Evolutionary conservation across 2,888 invertebrate species (phyloP).

Genomic region (Pandemis cinnamomeana): DNA sequence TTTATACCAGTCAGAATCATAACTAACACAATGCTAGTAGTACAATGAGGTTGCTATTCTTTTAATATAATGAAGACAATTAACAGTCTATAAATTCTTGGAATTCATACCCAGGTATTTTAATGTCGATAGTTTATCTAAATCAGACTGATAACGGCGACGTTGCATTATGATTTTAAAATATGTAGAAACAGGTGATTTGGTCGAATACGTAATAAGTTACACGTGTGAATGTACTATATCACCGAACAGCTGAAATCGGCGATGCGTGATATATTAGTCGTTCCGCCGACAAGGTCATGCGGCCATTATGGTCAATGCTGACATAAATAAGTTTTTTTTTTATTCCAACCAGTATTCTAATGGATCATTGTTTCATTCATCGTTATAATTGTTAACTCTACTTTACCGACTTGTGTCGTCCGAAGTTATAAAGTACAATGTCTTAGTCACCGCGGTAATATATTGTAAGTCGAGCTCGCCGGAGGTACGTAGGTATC

Average conservation of each 20-base stretch:
- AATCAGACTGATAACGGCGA: background rate
- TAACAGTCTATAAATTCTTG: background rate
- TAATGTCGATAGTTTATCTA: background rate
- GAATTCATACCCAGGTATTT: background rate
- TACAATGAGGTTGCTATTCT: background rate
- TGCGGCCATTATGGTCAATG: slow-evolving; percentile 54
- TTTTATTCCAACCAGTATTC: slow-evolving; percentile 41
- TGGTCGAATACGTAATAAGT: slow-evolving; percentile 12
- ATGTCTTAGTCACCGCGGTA: slow-evolving; percentile 25
- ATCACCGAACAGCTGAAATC: slow-evolving; percentile 61
- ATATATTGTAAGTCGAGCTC: background rate
- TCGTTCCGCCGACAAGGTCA: slow-evolving; percentile 66
- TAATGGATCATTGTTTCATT: slow-evolving; percentile 50
- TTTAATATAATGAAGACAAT: slow-evolving; percentile 6
- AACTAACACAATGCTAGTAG: background rate
- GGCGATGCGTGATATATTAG: slow-evolving; percentile 66
- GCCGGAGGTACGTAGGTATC: background rate
- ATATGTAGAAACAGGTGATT: slow-evolving; percentile 11
- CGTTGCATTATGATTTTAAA: background rate
- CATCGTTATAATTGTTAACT: slow-evolving; percentile 48
- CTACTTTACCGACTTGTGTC: slow-evolving; percentile 18
- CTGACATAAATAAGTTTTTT: slow-evolving; percentile 41
- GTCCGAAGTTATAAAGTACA: background rate
- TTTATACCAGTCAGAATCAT: background rate
- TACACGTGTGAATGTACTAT: slow-evolving; percentile 25